These are phyloP conservation scores for Dilophus febrilis DNA, from an alignment of 2,888 invertebrate genomes.

Conservation along the genomic window DNA sequence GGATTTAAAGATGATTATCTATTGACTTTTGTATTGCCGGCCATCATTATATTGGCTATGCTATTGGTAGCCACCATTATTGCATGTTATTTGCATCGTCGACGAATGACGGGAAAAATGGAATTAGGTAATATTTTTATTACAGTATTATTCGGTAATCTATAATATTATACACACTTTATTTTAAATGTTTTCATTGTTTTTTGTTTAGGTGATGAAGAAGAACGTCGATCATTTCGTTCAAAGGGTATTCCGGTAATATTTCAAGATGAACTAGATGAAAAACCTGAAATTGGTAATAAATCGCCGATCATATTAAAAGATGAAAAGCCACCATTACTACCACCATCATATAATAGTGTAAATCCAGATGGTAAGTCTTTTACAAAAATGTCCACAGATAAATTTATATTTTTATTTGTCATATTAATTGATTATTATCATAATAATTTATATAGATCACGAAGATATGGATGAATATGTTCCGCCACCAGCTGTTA, in stretches of 20 bases:
- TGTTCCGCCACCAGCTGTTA: slow-evolving; percentile 75
- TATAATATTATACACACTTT: no score
- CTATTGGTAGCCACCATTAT: slow-evolving; percentile 70
- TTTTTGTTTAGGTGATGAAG: slow-evolving; percentile 42
- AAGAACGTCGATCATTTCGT: slow-evolving; percentile 66
- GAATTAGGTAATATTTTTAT: slow-evolving; percentile 49
- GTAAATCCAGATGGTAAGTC: slow-evolving; percentile 26
- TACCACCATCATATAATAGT: slow-evolving; percentile 46
- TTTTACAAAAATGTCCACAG: no score
- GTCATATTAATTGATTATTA: neutral
- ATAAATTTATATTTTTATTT: slow-evolving; percentile 3
- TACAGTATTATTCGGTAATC: no score
- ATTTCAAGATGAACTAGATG: slow-evolving; percentile 91
- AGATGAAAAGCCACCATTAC: slow-evolving; percentile 84
- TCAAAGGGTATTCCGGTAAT: slow-evolving; percentile 86
- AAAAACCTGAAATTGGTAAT: slow-evolving; percentile 74
- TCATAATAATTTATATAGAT: slow-evolving; percentile 16
- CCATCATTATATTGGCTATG: slow-evolving; percentile 75
- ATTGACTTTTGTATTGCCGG: slow-evolving; percentile 75
- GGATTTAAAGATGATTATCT: slow-evolving; percentile 45
- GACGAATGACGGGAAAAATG: slow-evolving; percentile 72
- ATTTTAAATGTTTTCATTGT: neutral
- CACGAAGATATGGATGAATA: slow-evolving; percentile 55
- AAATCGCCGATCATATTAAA: slow-evolving; percentile 87
- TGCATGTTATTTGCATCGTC: slow-evolving; percentile 73